Base-by-base conservation (phyloP, 2,888 invertebrate genomes). In the Eupelmus urozonus region DNA sequence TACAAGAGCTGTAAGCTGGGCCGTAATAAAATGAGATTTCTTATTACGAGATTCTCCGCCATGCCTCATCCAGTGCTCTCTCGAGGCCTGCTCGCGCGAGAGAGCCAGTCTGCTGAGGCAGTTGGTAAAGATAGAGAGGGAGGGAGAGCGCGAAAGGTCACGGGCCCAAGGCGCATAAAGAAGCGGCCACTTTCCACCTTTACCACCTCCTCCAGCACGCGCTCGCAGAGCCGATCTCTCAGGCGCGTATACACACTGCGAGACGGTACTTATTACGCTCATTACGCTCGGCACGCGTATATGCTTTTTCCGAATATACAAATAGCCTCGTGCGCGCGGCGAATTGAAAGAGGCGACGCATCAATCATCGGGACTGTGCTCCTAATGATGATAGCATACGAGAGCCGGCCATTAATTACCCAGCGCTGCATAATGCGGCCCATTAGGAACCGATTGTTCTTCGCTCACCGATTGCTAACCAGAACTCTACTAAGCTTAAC, bases 21-120 rank as follows among this genome's bases (percentile, higher is more conserved):
- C 34, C 20, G 51, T 80, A 82, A 82, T 83, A 83, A 83, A 83
- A 80, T 82, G 81, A 72, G 76, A 83, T 80, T 79, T 81, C 82
- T 83, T 82, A 83, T 82, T 81, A 80, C 80, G 75, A 80, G 73
- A 80, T 70, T 67, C 79, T 70, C 79, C 57, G 79, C 74, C 79
- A 80, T 82, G 80, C 78, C 76, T 82, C 82, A 83, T 82, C 82
- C 76, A n/a, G n/a, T n/a, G n/a, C n/a, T 69, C 73, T 59, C n/a
- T n/a, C 40, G 70, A 76, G 45, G 75, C 74, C 42, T 16, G 23
- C 65, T 25, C 49, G 49, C 49, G 27, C 45, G 16, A 5, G 34
- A 5, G 34, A 5, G 34, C 34, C 3, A 65, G 74, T 62, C 45
- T 73, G 29, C 42, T n/a, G n/a, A n/a, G n/a, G n/a, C n/a, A n/a